These are phyloP conservation scores for Capitulum mitella DNA, from an alignment of 2,888 invertebrate genomes.

Conservation along the genomic window DNA sequence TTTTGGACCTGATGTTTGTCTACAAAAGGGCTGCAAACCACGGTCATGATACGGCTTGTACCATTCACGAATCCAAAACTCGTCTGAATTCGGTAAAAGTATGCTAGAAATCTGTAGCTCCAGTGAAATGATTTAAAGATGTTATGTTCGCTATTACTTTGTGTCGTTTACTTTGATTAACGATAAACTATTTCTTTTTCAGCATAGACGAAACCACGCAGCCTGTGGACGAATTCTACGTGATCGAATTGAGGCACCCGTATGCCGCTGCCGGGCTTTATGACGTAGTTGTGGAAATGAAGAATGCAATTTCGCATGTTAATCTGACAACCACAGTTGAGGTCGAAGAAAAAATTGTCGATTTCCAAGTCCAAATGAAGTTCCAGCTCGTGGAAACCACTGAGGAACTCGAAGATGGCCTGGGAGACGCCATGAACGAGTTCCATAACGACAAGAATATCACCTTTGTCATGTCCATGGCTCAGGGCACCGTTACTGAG, in stretches of 20 bases:
- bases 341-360: neutral
- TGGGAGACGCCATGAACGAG: neutral
- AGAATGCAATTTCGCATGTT: neutral
- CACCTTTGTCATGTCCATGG: neutral
- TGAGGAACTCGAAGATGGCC: neutral
- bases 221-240: neutral
- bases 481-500: neutral
- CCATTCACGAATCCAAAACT: too few relatives aligned
- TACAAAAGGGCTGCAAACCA: too few relatives aligned
- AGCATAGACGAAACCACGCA: neutral
- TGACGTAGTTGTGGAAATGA: neutral
- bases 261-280: neutral
- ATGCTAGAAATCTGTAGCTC: too few relatives aligned
- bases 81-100: too few relatives aligned
- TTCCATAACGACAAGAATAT: constrained; percentile 16
- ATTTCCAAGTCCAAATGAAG: neutral
- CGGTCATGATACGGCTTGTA: too few relatives aligned
- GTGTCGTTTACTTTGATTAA: too few relatives aligned
- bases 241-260: neutral
- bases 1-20: too few relatives aligned
- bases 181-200: too few relatives aligned
- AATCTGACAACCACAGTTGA: neutral
- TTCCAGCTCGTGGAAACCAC: neutral
- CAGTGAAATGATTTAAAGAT: too few relatives aligned
- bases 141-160: too few relatives aligned